A percentile compares a stretch with the other conserved stretches of the same genome.
Evolutionary conservation across 92 coral and sea anemone species (phyloP).

Genomic region (Phenganax stokvisi): DNA sequence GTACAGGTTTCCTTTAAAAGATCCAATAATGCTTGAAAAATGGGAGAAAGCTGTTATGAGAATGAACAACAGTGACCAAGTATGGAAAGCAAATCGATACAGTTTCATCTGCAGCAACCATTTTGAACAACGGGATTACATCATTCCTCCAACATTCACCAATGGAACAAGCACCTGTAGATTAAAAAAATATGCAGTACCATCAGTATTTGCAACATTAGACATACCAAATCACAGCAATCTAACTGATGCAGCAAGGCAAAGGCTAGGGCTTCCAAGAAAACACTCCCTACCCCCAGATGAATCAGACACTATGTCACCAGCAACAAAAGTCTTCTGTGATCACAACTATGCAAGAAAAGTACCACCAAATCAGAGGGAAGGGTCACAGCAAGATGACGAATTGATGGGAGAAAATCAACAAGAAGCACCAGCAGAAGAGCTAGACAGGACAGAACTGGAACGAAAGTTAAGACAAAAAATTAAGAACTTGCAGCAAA

Average conservation of each 20-base stretch:
- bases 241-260: background rate
- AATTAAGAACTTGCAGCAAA: too few relatives aligned
- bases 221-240: background rate
- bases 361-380: background rate
- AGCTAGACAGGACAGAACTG: background rate
- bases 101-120: conserved; percentile 1
- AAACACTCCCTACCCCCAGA: background rate
- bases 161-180: too few relatives aligned
- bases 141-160: conserved; percentile 3
- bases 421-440: background rate
- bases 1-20: too few relatives aligned
- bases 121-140: background rate
- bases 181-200: background rate
- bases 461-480: background rate
- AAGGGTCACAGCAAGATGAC: too few relatives aligned
- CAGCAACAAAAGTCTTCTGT: background rate
- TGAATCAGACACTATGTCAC: too few relatives aligned
- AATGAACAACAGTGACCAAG: conserved; percentile 4
- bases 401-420: background rate
- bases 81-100: conserved; percentile 5
- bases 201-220: background rate
- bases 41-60: conserved; percentile 8
- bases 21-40: too few relatives aligned
- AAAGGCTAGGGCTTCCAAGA: conserved; percentile 6
- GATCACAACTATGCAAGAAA: background rate